These are phyloP conservation scores for Beris morrisii DNA, from an alignment of 2,888 invertebrate species.

Conservation along the genomic window DNA sequence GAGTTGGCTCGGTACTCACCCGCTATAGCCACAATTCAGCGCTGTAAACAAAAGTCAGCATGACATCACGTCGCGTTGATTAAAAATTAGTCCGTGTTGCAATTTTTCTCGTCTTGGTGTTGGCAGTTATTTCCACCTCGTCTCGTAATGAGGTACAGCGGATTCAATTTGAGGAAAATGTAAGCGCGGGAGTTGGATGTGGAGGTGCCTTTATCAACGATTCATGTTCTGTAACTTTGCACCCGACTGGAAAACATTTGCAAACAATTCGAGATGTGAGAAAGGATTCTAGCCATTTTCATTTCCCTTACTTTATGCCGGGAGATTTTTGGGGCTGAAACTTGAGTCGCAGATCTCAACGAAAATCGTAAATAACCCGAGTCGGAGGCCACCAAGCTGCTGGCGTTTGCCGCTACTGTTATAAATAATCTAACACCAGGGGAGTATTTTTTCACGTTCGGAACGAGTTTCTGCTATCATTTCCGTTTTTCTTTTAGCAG, in stretches of 20 bases:
- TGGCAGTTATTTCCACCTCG: constrained; percentile 10
- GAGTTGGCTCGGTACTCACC: no score
- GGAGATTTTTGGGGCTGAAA: neutral
- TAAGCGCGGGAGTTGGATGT: no score
- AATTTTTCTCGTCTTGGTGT: neutral
- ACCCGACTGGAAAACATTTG: no score
- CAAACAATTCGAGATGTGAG: no score
- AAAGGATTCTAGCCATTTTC: no score
- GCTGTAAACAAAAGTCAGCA: constrained; percentile 23
- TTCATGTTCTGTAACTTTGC: no score
- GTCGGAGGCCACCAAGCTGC: no score
- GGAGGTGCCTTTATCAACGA: no score
- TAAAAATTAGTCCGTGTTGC: constrained; percentile 24
- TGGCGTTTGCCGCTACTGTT: neutral
- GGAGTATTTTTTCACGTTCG: constrained; percentile 7
- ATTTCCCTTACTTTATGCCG: neutral
- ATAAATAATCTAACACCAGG: constrained; percentile 1
- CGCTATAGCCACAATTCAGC: neutral
- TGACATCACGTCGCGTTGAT: constrained; percentile 19
- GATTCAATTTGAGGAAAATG: neutral
- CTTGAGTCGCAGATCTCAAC: neutral
- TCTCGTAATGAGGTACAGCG: neutral
- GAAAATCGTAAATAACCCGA: neutral
- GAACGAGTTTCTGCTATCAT: neutral
- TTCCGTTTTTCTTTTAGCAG: neutral